Evolutionary conservation across 2,888 invertebrate genomes (phyloP).

Genomic region (Andricus quercusramuli): DNA sequence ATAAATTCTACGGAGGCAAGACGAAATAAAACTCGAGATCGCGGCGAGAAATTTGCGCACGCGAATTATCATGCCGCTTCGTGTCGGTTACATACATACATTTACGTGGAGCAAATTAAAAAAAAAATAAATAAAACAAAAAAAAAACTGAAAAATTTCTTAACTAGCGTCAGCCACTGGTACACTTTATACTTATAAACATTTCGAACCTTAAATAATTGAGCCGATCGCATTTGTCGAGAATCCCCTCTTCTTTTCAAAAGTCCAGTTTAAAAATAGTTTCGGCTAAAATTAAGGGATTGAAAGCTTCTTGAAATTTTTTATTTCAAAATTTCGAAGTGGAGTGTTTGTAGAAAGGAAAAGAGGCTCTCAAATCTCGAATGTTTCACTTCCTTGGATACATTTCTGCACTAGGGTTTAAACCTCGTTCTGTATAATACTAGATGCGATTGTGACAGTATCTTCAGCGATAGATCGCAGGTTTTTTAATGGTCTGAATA

Average conservation of each 20-base stretch:
- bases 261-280: conserved; percentile 13
- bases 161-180: conserved; percentile 67
- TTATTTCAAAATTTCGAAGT: not conserved
- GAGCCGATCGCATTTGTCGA: conserved; percentile 69
- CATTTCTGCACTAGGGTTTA: conserved; percentile 20
- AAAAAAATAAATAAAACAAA: conserved; percentile 43
- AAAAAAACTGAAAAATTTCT: conserved; percentile 43
- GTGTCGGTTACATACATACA: conserved; percentile 43
- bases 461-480: not conserved
- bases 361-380: conserved; percentile 16
- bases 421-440: conserved; percentile 25
- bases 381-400: conserved; percentile 40
- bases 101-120: conserved; percentile 52
- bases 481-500: not conserved
- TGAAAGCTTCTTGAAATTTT: not conserved
- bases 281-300: not conserved
- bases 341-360: not conserved
- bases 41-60: conserved; percentile 54
- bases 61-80: conserved; percentile 53
- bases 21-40: conserved; percentile 64
- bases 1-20: conserved; percentile 73
- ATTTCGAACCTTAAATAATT: conserved; percentile 68
- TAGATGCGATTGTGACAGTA: conserved; percentile 2
- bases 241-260: conserved; percentile 59
- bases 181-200: conserved; percentile 55